Base-by-base conservation (phyloP, 2,888 invertebrate genomes). In the Dastarcus helophoroides region DNA sequence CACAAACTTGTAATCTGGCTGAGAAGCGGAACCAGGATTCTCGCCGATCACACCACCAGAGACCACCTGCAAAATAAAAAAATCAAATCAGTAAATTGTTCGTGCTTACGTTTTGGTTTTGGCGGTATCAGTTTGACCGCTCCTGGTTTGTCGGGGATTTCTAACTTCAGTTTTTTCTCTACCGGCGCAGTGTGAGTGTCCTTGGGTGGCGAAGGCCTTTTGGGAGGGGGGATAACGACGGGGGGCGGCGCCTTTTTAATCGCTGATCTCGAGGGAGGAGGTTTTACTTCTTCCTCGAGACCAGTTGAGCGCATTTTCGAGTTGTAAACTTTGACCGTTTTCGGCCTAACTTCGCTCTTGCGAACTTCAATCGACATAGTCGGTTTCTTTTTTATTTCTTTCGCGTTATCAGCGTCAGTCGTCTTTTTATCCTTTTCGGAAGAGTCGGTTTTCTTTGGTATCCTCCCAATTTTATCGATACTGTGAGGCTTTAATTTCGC, bases 241-340 rank as follows among this genome's bases (percentile, higher is more conserved):
- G 70, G 65, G 42, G 71, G 50, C 4, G 56, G 44, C 39, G 75
- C 70, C 53, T 74, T 76, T 48, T 79, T 74, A 2, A 73, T 58
- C 1, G 72, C 65, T 29, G 75, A 72, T 33, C 83, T 68, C 3
- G 85, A 81, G 2, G 82, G 81, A 8, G 89, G 84, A n/a, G 85
- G 84, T 50, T 83, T 83, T 0, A 78, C 72, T 63, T 84, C 86
- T 58, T 90, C 89, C 53, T 84, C 85, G 31, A 91, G 62, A 19
- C 90, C 91, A 48, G 89, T 90, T 28, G 88, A 88, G 42, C 93
- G 74, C 66, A 91, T 89, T 63, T 86, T 89, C 1, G 88, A 84
- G 61, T 88, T 79, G 56, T 80, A 88, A 9, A 84, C 82, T 70
- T 91, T 93, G 1, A 90, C 91, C 21, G 91, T 91, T 63, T 88